A percentile compares a stretch with the other conserved stretches of the same genome.
These are phyloP conservation scores for Chanos chanos DNA, from an alignment of 2,797 vertebrate genomes.

Conservation along the genomic window DNA sequence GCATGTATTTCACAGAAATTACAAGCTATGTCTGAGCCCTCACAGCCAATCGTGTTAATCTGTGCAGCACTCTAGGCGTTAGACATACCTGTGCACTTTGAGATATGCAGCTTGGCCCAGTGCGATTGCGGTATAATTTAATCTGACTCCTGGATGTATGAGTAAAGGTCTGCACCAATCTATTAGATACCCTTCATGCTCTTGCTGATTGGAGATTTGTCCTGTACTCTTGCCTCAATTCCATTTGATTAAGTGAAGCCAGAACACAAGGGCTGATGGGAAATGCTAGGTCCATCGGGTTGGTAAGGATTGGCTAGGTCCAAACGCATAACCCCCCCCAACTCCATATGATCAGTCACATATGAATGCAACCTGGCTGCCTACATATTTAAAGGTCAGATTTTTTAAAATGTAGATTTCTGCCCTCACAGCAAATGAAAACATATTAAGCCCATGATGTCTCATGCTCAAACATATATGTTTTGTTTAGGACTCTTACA, in stretches of 20 bases:
- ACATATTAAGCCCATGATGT: too few relatives aligned
- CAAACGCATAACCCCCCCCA: too few relatives aligned
- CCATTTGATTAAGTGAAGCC: conserved; percentile 53
- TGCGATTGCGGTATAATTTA: conserved; percentile 35
- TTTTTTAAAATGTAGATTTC: too few relatives aligned
- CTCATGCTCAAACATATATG: too few relatives aligned
- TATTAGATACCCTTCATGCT: conserved; percentile 49
- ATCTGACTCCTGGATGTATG: conserved; percentile 39
- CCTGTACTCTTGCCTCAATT: conserved; percentile 40
- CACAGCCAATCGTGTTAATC: background rate
- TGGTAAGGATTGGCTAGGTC: background rate
- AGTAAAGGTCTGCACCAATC: conserved; percentile 40
- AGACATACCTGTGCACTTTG: background rate
- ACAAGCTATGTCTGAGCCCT: background rate
- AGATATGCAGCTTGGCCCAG: conserved; percentile 2
- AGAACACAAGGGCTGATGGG: conserved; percentile 32
- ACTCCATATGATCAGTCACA: too few relatives aligned
- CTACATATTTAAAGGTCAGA: too few relatives aligned
- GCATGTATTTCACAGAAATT: background rate
- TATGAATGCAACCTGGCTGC: too few relatives aligned
- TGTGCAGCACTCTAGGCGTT: background rate
- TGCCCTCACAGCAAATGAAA: too few relatives aligned
- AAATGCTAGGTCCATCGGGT: background rate
- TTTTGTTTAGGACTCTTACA: too few relatives aligned
- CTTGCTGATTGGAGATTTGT: conserved; percentile 53